A percentile compares a stretch with the other conserved stretches of the same genome.
Evolutionary conservation across 1,140 invertebrate species (phyloP).

Genomic region (Drosophila bipectinata): DNA sequence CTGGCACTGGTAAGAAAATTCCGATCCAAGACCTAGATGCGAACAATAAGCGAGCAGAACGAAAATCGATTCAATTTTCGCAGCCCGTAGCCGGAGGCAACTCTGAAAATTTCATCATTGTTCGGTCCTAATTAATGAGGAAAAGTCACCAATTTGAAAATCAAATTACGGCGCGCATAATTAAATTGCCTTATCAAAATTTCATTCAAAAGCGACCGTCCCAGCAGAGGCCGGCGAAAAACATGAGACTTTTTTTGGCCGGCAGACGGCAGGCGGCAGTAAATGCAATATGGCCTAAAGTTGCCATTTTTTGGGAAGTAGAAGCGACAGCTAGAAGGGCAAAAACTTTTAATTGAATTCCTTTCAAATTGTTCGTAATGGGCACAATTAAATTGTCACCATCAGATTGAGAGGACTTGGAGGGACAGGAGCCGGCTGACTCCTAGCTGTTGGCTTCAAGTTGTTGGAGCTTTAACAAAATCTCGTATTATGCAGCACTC

Average conservation of each 20-base stretch:
- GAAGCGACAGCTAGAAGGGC: conserved; percentile 37
- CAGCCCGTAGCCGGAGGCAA: conserved; percentile 23
- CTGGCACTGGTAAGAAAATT: not conserved
- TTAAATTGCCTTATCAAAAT: conserved; percentile 81
- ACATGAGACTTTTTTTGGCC: conserved; percentile 5
- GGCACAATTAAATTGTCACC: conserved; percentile 76
- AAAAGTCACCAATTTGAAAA: conserved; percentile 70
- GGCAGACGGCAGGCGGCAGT: conserved; percentile 12
- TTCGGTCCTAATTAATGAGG: conserved; percentile 69
- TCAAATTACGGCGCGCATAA: conserved; percentile 73
- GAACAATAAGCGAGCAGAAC: not conserved
- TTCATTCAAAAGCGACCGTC: conserved; percentile 65
- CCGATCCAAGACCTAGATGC: conserved; percentile 8
- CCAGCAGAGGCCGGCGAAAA: conserved; percentile 5
- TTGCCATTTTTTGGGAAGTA: conserved; percentile 10
- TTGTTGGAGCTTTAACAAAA: conserved; percentile 48
- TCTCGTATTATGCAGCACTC: conserved; percentile 56
- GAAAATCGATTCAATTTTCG: conserved; percentile 56
- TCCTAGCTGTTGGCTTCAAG: not conserved
- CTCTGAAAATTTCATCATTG: conserved; percentile 47
- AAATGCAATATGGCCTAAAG: conserved; percentile 47
- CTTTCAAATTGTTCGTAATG: conserved; percentile 71
- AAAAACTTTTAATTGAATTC: conserved; percentile 80
- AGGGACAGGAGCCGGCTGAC: conserved; percentile 8
- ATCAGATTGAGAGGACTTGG: conserved; percentile 35